Conservation (phyloP, 2,888 invertebrate genomes). For the Brenthis daphne region DNA sequence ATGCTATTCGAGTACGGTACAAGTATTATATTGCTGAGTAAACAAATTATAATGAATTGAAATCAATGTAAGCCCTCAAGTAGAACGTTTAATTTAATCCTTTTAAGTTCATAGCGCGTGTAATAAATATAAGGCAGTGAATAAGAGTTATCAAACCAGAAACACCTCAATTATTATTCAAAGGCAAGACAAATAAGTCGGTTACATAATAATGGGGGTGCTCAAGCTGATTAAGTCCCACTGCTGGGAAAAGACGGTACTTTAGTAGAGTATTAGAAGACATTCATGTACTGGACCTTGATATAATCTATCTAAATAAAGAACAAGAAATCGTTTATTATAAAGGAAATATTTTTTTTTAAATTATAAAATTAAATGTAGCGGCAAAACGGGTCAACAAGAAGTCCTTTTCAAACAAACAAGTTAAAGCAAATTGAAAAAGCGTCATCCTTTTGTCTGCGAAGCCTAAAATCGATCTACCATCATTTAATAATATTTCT, state of each 20-base stretch:
- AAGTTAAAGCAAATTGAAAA: conserved; percentile 59
- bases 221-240: conserved; percentile 8
- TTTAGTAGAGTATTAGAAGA: conserved; percentile 7
- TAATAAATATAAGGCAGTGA: conserved; percentile 31
- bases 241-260: conserved; percentile 6
- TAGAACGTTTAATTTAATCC: conserved; percentile 22
- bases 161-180: conserved; percentile 31
- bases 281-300: background rate
- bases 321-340: no score
- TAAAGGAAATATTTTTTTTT: no score
- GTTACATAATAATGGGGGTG: conserved; percentile 18
- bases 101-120: conserved; percentile 32
- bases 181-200: conserved; percentile 23
- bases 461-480: conserved; percentile 64
- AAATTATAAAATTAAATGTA: conserved; percentile 20
- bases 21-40: conserved; percentile 26
- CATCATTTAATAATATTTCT: conserved; percentile 71
- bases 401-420: conserved; percentile 51
- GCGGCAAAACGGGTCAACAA: conserved; percentile 40
- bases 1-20: conserved; percentile 4
- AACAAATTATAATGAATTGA: conserved; percentile 27
- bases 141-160: conserved; percentile 29
- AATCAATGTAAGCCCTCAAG: conserved; percentile 28
- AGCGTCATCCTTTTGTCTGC: conserved; percentile 55
- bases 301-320: background rate